Base-by-base conservation (phyloP, 2,888 invertebrate genomes). In the Amphimallon solstitiale region DNA sequence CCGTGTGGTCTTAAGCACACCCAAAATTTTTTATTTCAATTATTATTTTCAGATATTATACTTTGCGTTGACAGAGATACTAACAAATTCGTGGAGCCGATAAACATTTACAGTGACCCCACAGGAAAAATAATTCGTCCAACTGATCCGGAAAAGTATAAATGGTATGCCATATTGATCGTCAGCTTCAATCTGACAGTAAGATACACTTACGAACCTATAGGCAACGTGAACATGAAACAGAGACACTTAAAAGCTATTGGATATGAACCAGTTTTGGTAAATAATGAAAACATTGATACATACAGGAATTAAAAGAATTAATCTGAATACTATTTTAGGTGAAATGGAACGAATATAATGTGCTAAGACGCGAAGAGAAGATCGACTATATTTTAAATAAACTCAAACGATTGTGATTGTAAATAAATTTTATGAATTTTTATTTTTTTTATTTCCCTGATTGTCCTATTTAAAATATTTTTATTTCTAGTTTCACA, bases 181-280 rank as follows among this genome's bases (percentile, higher is more conserved):
- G 85, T 85, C 15, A 88, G 89, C 15, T 86, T 87, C 83, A 90
- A 90, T 81, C 85, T 85, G 70, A 84, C 86, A 14, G 84, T 89
- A 21, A 79, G 86, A 56, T 83, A 85, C 21, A 84, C 84, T 14
- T 76, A 82, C 34, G 77, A 74, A 21, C 84, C 86, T 6, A 85
- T 87, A 40, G 92, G 92, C 9, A 82, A 84, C 15, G 83, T 87
- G 67, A 74, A 80, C n/a, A 82, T 86, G 76, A 92, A 92, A 82
- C 68, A 89, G 10, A 84, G 86, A 65, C 92, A 92, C 74, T 81
- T 93, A 14, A 76, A 82, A 71, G 77, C 84, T 56, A 77, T 92
- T 63, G 90, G 90, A 35, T 90, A 86, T 76, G 82, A 81, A 75
- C 83, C 87, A 7, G 79, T 84, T 65, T 73, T 87, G 82, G 90